Evolutionary conservation across 2,113 vertebrate genomes (phyloP), one percentile per base, ranked within the genome.

Genomic region (Sphaerodactylus townsendi): DNA sequence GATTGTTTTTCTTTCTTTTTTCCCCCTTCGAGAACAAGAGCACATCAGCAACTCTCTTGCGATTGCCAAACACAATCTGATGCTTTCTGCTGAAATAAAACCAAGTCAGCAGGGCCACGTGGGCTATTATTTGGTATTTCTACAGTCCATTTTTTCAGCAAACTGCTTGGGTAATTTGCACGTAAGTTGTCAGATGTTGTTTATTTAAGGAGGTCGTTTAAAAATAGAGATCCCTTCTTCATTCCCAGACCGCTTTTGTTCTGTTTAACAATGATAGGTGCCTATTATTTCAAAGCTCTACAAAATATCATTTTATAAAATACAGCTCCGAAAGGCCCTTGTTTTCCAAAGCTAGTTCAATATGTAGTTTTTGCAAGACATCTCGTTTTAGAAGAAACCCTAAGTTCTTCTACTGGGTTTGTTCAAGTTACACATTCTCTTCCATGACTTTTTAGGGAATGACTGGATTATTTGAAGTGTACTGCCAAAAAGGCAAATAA

Each of bases 61-160:
- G 91, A 85, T 85, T 41, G 21, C 89, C 83, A 86, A 83, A 56
- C 35, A 75, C 56, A 81, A 86, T 83, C 68, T 46, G 82, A 89
- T 79, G 86, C 89, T 91, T 79, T 81, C 80, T 19, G n/a, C 77
- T 90, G 81, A 92, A 94, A 92, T 69, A 59, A 90, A 95, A 78
- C 66, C 75, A 71, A 28, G 76, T 74, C 59, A 2, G 0, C 39
- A 17, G 56, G 74, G 77, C 82, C 82, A 39, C 11, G 68, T 70
- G 14, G 37, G 73, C 33, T 79, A 93, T 88, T 88, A 82, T 81
- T 90, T 82, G 86, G 80, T 72, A n/a, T 90, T 87, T 91, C 87
- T 92, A 73, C 39, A 64, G 74, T 91, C 81, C 91, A 85, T 79
- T 86, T 68, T 71, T 74, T 73, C 79, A 85, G 66, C 79, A 41